Base-by-base conservation (phyloP, 2,113 vertebrate species). In the Odontesthes bonariensis region DNA sequence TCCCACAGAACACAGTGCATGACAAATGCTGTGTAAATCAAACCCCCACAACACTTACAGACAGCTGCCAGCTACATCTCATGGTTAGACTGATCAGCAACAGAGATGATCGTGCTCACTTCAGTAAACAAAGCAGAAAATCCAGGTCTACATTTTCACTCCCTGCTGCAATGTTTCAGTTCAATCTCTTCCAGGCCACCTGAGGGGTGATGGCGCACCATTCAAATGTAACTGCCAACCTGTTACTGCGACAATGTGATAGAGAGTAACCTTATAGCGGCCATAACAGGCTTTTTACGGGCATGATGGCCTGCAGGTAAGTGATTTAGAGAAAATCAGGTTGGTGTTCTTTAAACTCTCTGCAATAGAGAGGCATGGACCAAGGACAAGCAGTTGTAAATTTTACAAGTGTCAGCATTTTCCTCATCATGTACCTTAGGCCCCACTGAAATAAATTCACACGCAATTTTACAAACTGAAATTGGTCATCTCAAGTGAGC, bases 331-430 rank as follows among this genome's bases (percentile, higher is more conserved):
- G 85, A 81, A 88, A 91, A 88, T 83, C 89, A 77, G 69, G 72
- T 82, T 74, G 83, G 76, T 75, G 44, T 64, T 73, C 75, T 79
- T 67, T 75, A 90, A 89, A 84, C 81, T 84, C 42, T 85, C 63
- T 53, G 61, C 77, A 38, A 38, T 63, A 27, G 56, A 72, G 78
- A 86, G 69, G 74, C 75, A 59, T 38, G 11, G 78, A 83, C 86
- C 89, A 90, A 89, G 83, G 86, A 87, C 77, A 76, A 73, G 67
- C 71, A 73, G 75, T 85, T 69, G 88, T 92, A 86, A 69, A 91
- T 92, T 90, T 88, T 84, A 74, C 51, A 79, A 90, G 79, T 84
- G 91, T 93, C 92, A 92, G 86, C 86, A 62, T 79, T 92, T 92
- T 92, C 77, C 77, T 74, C 80, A 80, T 77, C 59, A 56, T 79